phyloP scores from a whole-genome alignment of 1,140 invertebrate species.

The Diorhabda sublineata region DNA sequence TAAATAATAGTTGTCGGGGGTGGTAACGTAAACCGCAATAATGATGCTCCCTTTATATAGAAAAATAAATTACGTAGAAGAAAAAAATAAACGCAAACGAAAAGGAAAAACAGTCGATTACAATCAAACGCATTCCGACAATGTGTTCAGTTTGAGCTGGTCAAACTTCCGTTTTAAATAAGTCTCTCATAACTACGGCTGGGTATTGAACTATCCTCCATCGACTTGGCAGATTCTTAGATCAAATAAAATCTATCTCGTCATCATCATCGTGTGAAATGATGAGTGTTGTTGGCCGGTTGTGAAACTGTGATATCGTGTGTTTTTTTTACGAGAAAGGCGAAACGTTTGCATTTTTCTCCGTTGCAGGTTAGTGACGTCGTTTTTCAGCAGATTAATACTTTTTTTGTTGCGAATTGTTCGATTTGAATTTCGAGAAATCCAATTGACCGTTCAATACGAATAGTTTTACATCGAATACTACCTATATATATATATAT shows the following conservation, averaged over 20 bases:
- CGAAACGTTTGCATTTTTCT: not conserved
- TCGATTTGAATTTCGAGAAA: constrained; percentile 1
- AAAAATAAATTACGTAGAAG: constrained; percentile 1
- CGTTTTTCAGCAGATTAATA: not conserved
- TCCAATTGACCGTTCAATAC: not conserved
- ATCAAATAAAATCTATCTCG: constrained; percentile 12
- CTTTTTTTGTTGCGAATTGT: not conserved
- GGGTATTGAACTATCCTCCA: constrained; percentile 16
- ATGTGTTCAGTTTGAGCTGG: constrained; percentile 16
- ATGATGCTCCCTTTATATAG: not conserved
- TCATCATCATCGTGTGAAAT: constrained; percentile 12
- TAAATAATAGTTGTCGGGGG: no score
- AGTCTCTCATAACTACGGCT: constrained; percentile 1
- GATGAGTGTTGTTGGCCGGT: constrained; percentile 13
- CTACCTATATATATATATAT: not conserved
- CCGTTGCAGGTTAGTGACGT: not conserved
- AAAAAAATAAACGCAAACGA: constrained; percentile 5
- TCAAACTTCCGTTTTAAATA: constrained; percentile 11
- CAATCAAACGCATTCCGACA: constrained; percentile 12
- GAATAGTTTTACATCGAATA: not conserved
- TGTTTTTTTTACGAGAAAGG: not conserved
- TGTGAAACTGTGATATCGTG: not conserved
- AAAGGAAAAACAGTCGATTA: constrained; percentile 2
- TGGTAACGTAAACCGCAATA: not conserved
- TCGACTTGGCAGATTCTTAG: constrained; percentile 14